Evolutionary conservation across 2,113 vertebrate genomes (phyloP), one percentile per base, ranked within the genome.

Genomic region (Eudyptes chrysolophus): DNA sequence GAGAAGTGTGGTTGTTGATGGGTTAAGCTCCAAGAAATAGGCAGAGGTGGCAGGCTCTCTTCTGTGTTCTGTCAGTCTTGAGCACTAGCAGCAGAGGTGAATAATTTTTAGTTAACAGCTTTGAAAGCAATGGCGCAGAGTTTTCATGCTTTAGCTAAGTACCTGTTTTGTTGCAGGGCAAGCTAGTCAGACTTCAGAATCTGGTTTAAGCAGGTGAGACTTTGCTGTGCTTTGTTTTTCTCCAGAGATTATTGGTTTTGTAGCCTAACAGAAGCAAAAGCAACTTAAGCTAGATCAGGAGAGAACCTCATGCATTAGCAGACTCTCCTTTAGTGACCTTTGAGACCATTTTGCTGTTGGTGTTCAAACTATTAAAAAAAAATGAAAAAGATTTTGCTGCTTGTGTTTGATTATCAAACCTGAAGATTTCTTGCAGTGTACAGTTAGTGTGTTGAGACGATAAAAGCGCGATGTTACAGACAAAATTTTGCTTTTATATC

Each of bases 401-500:
- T 62, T 75, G 9, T 49, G 9, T 75, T 90, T 82, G 48, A 26
- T 40, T 42, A 40, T 75, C 36, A 78, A 84, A 48, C 30, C 11
- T 89, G 52, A 60, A 40, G 14, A 16, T 84, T 74, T 58, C 44
- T 84, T 71, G 57, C 36, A n/a, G 58, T 12, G 18, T 42, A 12
- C 20, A 54, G 16, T 57, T 80, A 21, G 9, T 69, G 55, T 80
- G 17, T 64, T 51, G 46, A 54, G 55, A 25, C 5, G 1, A n/a
- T 77, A 62, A 38, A 76, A 77, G 17, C 3, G 0, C 3, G 2
- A 7, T 36, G 18, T 81, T 57, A 11, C 1, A 0, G 52, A 15
- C 3, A 36, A 51, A 71, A 49, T 48, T 62, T 32, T 89, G 51
- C 29, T 62, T 85, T 78, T 55, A 24, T 5, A 21, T 57, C 18